phyloP scores from a whole-genome alignment of 2,113 vertebrate species.

The Lophura nycthemera region DNA sequence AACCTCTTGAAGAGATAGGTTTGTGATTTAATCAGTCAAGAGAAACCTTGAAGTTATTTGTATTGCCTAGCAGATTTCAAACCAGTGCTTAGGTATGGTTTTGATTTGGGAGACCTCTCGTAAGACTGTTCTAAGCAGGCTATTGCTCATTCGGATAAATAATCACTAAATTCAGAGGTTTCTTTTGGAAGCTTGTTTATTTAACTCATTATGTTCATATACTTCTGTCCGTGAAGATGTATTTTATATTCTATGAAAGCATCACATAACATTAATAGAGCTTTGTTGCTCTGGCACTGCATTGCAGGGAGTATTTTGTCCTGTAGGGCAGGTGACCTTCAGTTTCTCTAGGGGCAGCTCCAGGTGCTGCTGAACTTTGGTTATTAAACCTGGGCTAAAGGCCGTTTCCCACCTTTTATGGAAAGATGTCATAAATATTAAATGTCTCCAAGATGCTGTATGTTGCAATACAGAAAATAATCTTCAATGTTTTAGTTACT shows the following conservation, averaged over 20 bases:
- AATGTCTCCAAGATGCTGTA: not conserved
- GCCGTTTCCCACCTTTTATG: not conserved
- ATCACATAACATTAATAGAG: rapidly evolving
- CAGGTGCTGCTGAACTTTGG: not conserved
- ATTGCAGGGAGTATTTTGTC: not conserved
- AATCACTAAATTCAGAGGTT: not conserved
- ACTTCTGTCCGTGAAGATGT: not conserved
- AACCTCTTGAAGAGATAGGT: constrained; percentile 29
- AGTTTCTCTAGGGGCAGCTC: not conserved
- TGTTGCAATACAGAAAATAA: not conserved
- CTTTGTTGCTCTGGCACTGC: not conserved
- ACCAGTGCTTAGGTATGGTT: not conserved
- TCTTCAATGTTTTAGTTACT: not conserved
- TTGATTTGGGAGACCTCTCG: not conserved
- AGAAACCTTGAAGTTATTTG: constrained; percentile 1
- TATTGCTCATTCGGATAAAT: not conserved
- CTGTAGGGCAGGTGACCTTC: not conserved
- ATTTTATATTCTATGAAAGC: not conserved
- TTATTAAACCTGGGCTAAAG: not conserved
- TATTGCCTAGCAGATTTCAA: not conserved
- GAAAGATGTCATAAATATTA: not conserved
- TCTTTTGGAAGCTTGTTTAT: not conserved
- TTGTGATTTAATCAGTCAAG: constrained; percentile 28
- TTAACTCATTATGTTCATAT: not conserved
- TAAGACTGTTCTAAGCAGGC: not conserved